phyloP scores from a whole-genome alignment of 1,140 invertebrate species.

The Phthorimaea operculella region DNA sequence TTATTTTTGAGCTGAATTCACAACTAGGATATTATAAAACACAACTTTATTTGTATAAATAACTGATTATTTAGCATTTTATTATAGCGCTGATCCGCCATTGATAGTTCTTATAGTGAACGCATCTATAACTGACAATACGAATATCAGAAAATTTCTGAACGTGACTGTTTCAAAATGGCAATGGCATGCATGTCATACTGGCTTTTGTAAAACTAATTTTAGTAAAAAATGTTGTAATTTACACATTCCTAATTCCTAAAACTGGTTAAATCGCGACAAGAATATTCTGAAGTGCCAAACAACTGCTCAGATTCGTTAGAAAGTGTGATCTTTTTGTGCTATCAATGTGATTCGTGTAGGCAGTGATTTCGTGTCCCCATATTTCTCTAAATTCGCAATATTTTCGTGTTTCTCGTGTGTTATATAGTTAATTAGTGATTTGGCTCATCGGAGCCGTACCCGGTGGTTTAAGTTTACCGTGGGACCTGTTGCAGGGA shows the following conservation, averaged over 20 bases:
- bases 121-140: slow-evolving; percentile 23
- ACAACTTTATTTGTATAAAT: too few species aligned
- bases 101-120: slow-evolving; percentile 20
- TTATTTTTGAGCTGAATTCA: too few species aligned
- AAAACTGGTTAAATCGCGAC: slow-evolving; percentile 21
- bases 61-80: too few species aligned
- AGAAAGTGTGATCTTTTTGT: slow-evolving; percentile 22
- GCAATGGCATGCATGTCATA: slow-evolving; percentile 63
- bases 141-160: slow-evolving; percentile 37
- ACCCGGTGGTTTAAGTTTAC: slow-evolving; percentile 15
- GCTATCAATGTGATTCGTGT: slow-evolving; percentile 42
- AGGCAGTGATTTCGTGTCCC: slow-evolving; percentile 51
- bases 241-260: slow-evolving; percentile 25
- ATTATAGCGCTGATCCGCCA: too few species aligned
- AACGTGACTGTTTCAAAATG: slow-evolving; percentile 55
- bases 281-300: slow-evolving; percentile 29
- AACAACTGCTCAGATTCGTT: slow-evolving; percentile 20
- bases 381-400: slow-evolving; percentile 36
- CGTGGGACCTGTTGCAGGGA: slow-evolving; percentile 36
- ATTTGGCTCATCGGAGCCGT: slow-evolving; percentile 14
- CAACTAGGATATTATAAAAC: too few species aligned
- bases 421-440: slow-evolving; percentile 23
- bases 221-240: slow-evolving; percentile 44
- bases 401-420: slow-evolving; percentile 24
- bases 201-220: slow-evolving; percentile 41